phyloP scores from a whole-genome alignment of 2,888 invertebrate species.

The Eristalinus aeneus region DNA sequence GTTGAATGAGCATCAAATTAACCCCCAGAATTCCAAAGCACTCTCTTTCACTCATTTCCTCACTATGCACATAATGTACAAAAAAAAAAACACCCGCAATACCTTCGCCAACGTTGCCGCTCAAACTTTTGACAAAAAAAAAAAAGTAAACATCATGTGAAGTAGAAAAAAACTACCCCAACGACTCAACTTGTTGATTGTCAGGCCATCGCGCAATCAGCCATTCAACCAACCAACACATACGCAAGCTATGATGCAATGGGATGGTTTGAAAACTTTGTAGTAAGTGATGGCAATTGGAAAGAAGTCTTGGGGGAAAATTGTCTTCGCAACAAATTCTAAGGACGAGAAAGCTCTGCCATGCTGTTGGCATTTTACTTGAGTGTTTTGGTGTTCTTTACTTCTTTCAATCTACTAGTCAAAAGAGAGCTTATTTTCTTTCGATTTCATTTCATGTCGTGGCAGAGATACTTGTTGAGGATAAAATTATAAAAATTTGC shows the following conservation, averaged over 20 bases:
- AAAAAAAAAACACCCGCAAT: neutral
- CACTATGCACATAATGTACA: conserved; percentile 5
- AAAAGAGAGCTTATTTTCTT: conserved; percentile 55
- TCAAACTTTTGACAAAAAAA: conserved; percentile 38
- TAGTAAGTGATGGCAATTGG: neutral
- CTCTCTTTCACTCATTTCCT: conserved; percentile 38
- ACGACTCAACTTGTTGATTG: conserved; percentile 70
- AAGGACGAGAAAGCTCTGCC: conserved; percentile 60
- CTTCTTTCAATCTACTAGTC: conserved; percentile 35
- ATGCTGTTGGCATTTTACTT: conserved; percentile 21
- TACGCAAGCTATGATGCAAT: conserved; percentile 50
- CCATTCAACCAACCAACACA: conserved; percentile 60
- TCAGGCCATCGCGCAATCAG: conserved; percentile 63
- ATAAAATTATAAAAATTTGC: conserved; percentile 63
- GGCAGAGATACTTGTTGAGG: conserved; percentile 63
- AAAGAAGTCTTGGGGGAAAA: neutral
- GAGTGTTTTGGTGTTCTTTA: conserved; percentile 14
- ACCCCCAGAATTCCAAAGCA: conserved; percentile 44
- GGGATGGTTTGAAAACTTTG: conserved; percentile 60
- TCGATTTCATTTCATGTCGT: conserved; percentile 33
- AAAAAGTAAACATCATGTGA: conserved; percentile 19
- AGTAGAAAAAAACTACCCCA: conserved; percentile 42
- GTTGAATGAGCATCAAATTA: conserved; percentile 61
- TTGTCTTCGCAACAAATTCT: conserved; percentile 11
- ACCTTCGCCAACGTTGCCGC: neutral